These are phyloP conservation scores for Lipophrys pholis DNA, from an alignment of 2,113 vertebrate species.

Conservation along the genomic window DNA sequence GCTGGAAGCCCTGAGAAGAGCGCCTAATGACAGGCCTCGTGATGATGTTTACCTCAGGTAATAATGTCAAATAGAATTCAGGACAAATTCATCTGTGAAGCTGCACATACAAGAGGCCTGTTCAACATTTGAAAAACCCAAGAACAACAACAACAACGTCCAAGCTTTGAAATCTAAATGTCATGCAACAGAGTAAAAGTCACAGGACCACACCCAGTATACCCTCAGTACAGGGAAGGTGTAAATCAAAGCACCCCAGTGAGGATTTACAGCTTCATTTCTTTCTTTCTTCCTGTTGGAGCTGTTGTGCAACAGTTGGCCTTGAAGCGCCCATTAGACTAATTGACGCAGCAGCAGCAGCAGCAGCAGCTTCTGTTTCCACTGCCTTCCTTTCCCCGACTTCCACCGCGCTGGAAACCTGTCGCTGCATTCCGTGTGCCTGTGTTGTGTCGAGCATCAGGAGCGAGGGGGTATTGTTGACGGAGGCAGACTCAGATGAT, in stretches of 20 bases:
- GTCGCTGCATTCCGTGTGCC: constrained; percentile 22
- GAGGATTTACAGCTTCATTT: constrained; percentile 35
- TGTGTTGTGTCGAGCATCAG: constrained; percentile 43
- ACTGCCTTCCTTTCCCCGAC: constrained; percentile 20
- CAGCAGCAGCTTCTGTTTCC: constrained; percentile 49
- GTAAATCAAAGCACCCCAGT: constrained; percentile 22
- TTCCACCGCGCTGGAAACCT: constrained; percentile 39
- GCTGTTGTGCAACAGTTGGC: constrained; percentile 40
- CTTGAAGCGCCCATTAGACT: constrained; percentile 56
- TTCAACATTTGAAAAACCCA: too few species aligned
- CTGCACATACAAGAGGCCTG: too few species aligned
- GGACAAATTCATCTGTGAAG: too few species aligned
- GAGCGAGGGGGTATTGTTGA: constrained; percentile 32
- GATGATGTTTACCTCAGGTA: constrained; percentile 16
- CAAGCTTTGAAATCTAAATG: constrained; percentile 29
- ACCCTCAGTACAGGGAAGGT: constrained; percentile 4
- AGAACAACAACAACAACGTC: too few species aligned
- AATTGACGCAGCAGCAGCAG: constrained; percentile 53
- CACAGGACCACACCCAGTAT: not conserved
- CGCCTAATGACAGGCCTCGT: constrained; percentile 25
- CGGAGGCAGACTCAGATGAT: constrained; percentile 35
- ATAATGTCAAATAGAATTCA: not conserved
- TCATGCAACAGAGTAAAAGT: constrained; percentile 32
- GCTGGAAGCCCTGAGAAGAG: constrained; percentile 35
- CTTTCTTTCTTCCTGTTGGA: not conserved